phyloP scores from a whole-genome alignment of 30 jellyfish, hydroid and myxozoan species.

The Turritopsis dohrnii region DNA sequence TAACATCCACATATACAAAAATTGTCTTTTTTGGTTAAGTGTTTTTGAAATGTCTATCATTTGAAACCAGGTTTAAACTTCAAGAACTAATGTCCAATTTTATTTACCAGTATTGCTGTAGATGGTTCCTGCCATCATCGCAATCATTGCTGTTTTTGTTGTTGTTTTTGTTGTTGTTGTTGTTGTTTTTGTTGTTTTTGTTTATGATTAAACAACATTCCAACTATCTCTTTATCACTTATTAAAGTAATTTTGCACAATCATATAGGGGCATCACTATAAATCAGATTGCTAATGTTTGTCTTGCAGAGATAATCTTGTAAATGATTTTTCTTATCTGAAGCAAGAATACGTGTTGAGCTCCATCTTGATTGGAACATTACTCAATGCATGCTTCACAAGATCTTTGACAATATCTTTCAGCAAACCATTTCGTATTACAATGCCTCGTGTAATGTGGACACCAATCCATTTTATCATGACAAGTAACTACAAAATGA shows the following conservation, averaged over 20 bases:
- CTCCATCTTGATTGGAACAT: neutral
- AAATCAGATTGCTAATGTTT: neutral
- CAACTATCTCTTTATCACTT: neutral
- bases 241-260: neutral
- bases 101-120: neutral
- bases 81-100: too few relatives aligned
- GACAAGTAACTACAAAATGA: conserved; percentile 5
- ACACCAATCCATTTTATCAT: conserved; percentile 12
- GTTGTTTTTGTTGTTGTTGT: neutral
- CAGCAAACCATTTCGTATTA: conserved; percentile 22
- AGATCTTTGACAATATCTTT: conserved; percentile 14
- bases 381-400: neutral
- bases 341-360: neutral
- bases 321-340: neutral
- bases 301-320: neutral
- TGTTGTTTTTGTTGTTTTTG: neutral
- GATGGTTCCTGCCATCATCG: neutral
- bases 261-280: neutral
- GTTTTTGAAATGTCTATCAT: too few relatives aligned
- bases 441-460: conserved; percentile 6
- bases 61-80: too few relatives aligned
- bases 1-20: neutral
- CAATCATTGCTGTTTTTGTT: neutral
- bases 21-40: too few relatives aligned
- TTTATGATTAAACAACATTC: too few relatives aligned